Evolutionary conservation across 2,888 invertebrate genomes (phyloP).

Genomic region (Hoplodrina ambigua): DNA sequence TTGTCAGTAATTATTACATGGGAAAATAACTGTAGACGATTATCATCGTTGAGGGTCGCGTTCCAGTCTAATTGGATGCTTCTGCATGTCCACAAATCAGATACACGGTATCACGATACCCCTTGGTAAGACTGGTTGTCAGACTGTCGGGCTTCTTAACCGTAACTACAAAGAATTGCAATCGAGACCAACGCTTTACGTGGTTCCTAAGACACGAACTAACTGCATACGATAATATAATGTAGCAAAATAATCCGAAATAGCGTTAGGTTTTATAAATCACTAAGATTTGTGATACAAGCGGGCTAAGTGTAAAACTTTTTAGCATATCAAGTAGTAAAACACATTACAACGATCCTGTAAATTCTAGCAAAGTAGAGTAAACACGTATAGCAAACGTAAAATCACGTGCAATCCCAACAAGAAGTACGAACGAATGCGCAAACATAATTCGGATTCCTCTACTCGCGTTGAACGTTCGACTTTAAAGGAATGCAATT

Average conservation of each 20-base stretch:
- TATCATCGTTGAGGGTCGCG: too few species aligned
- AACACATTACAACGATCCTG: conserved; percentile 15
- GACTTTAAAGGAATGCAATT: conserved; percentile 75
- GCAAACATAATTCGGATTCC: conserved; percentile 64
- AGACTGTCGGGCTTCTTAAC: too few species aligned
- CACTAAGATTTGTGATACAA: conserved; percentile 5
- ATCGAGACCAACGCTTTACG: too few species aligned
- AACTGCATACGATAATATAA: background rate
- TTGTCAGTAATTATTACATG: too few species aligned
- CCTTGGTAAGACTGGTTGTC: too few species aligned
- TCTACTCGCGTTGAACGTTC: conserved; percentile 44
- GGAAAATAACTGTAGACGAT: background rate
- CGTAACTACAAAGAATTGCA: too few species aligned
- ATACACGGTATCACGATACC: too few species aligned
- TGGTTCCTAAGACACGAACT: too few species aligned
- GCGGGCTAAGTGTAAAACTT: conserved; percentile 2
- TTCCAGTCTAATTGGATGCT: too few species aligned
- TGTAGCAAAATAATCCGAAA: background rate
- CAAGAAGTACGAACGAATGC: conserved; percentile 47
- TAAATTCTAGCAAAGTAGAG: conserved; percentile 35
- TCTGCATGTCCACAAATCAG: too few species aligned
- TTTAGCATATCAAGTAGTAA: conserved; percentile 18
- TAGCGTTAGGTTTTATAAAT: too few species aligned
- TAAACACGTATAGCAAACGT: conserved; percentile 34
- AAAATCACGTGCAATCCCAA: conserved; percentile 48